phyloP scores from a whole-genome alignment of 2,113 vertebrate genomes.

The Chunga burmeisteri region DNA sequence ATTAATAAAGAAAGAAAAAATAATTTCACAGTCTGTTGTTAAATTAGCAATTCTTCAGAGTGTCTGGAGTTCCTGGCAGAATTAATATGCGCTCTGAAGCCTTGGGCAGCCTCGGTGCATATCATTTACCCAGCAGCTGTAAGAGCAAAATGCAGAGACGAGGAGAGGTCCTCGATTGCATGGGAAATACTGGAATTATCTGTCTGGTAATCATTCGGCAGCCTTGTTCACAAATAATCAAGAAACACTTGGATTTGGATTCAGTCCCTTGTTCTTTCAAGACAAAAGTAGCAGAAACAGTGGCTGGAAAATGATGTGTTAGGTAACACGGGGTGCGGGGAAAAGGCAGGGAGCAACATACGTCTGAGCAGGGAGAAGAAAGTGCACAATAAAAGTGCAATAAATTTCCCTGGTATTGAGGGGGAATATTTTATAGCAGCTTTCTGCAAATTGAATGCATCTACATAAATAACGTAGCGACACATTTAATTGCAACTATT shows the following conservation, averaged over 20 bases:
- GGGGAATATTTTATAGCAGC: constrained; percentile 29
- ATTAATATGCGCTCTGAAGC: constrained; percentile 39
- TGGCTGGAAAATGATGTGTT: constrained; percentile 2
- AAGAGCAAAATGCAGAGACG: not conserved
- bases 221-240: constrained; percentile 18
- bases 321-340: not conserved
- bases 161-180: not conserved
- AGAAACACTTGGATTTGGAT: constrained; percentile 33
- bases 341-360: not conserved
- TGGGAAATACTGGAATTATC: constrained; percentile 13
- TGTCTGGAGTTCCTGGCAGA: constrained; percentile 27
- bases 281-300: not conserved
- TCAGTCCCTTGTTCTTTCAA: not conserved
- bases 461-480: constrained; percentile 19
- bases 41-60: constrained; percentile 56
- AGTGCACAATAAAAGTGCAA: constrained; percentile 20
- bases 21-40: constrained; percentile 55
- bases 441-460: constrained; percentile 51
- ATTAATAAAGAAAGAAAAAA: constrained; percentile 60
- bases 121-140: constrained; percentile 23
- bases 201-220: not conserved
- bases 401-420: constrained; percentile 21
- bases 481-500: constrained; percentile 52
- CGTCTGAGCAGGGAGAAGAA: not conserved
- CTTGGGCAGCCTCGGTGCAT: not conserved